These are phyloP conservation scores for Diplodus sargus DNA, from an alignment of 2,797 vertebrate genomes.

Conservation along the genomic window DNA sequence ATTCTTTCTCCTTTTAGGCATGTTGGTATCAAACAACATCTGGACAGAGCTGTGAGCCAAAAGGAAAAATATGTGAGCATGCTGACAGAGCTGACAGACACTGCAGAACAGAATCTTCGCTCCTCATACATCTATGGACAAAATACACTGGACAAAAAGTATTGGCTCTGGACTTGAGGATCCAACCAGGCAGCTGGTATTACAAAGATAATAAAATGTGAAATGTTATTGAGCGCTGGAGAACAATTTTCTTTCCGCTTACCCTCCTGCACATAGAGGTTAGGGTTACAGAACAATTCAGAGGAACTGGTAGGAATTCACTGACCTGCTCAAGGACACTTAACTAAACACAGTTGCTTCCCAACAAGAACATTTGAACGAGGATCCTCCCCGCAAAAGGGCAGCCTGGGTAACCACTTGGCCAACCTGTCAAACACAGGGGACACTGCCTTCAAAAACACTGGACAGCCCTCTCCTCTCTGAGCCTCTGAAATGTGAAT, in stretches of 20 bases:
- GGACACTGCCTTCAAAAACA: constrained; percentile 53
- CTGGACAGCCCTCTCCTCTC: constrained; percentile 54
- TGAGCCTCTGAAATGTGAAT: constrained; percentile 25
- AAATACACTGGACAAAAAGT: constrained; percentile 48
- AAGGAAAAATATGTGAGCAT: not conserved
- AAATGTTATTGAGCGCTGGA: constrained; percentile 57
- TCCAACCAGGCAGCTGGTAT: constrained; percentile 46
- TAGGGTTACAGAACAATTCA: not conserved
- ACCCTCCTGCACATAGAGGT: constrained; percentile 5
- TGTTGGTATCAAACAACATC: constrained; percentile 35
- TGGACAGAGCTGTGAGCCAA: constrained; percentile 30
- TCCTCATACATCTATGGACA: constrained; percentile 9
- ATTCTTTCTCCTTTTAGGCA: constrained; percentile 46
- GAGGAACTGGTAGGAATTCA: constrained; percentile 21
- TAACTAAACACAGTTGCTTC: not conserved
- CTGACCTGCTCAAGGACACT: constrained; percentile 11
- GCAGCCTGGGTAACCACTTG: constrained; percentile 53
- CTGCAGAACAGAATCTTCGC: constrained; percentile 17
- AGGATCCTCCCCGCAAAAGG: constrained; percentile 22
- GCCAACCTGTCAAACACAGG: constrained; percentile 41
- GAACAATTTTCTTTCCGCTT: constrained; percentile 12
- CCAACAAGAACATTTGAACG: constrained; percentile 10
- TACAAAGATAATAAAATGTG: constrained; percentile 46
- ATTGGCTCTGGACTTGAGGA: constrained; percentile 33
- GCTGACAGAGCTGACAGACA: constrained; percentile 13